Conservation (phyloP, 2,113 vertebrate species). For the Cercocebus atys region DNA sequence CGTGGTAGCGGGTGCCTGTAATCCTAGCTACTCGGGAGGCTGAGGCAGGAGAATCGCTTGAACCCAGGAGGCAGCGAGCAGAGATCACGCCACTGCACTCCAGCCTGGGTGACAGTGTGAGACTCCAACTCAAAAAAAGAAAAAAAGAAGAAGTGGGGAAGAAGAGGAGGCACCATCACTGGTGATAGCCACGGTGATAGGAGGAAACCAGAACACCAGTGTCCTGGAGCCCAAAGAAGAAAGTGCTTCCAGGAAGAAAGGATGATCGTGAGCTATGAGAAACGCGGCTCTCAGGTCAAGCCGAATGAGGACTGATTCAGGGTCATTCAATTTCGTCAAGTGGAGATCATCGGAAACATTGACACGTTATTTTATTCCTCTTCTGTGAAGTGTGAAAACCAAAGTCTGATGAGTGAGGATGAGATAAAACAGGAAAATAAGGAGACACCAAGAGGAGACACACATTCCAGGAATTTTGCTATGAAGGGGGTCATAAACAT, state of each 20-base stretch:
- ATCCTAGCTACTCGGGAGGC: too few relatives aligned
- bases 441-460: not conserved
- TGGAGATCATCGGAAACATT: not conserved
- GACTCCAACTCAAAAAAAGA: not conserved
- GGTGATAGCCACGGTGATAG: not conserved
- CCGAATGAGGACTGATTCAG: not conserved
- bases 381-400: not conserved
- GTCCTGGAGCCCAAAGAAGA: not conserved
- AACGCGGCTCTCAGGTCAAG: not conserved
- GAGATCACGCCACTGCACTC: too few relatives aligned
- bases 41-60: too few relatives aligned
- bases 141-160: not conserved
- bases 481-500: not conserved
- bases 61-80: too few relatives aligned
- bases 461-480: not conserved
- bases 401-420: not conserved
- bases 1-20: rapidly evolving
- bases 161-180: not conserved
- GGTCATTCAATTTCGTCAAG: not conserved
- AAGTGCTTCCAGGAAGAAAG: not conserved
- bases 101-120: too few relatives aligned
- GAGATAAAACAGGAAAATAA: not conserved
- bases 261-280: not conserved
- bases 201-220: not conserved
- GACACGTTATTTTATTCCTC: not conserved